Evolutionary conservation across 2,888 invertebrate species (phyloP), one percentile per base, ranked within the genome.

Genomic region (Sthenelais limicola): DNA sequence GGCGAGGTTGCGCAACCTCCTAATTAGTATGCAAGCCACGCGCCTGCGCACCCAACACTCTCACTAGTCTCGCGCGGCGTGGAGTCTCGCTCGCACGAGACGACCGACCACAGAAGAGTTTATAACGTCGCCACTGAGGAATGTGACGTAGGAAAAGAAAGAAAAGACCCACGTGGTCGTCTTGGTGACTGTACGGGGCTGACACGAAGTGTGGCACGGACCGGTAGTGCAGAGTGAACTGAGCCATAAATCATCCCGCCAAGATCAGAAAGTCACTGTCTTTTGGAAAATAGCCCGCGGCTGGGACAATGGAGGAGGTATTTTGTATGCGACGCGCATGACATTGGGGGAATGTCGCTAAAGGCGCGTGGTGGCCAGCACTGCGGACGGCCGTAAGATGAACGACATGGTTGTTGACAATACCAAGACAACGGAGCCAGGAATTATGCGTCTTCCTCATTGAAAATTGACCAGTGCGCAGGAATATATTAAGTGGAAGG

Each of bases 131-230:
- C 43, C 62, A 43, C 35, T 43, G 26, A 62, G 62, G 62, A 62
- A 62, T 62, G 62, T 24, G 51, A 15, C 12, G 38, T 26, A 43
- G 24, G 12, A 21, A 24, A 26, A 21, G 15, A 18, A 18, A 9
- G 9, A 5, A 18, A 18, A 9, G 9, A 5, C 15, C 38, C 62
- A 62, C 62, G 62, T 38, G 62, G 62, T 62, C 62, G 62, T 43
- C 62, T 5, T 38, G 62, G 62, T 38, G 62, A 62, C 62, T 35
- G 62, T 62, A 62, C 62, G 62, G 38, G 62, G 62, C 38, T 43
- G 35, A 62, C 62, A 62, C 62, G 62, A 28, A 43, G 38, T 9
- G 24, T 26, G 62, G 62, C 62, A 35, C 62, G 62, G 62, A 43
- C 38, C n/a, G n/a, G n/a, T n/a, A n/a, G n/a, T n/a, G n/a, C n/a